Conservation (phyloP, 2,797 vertebrate species). For the Neosilurus mollespiculum region DNA sequence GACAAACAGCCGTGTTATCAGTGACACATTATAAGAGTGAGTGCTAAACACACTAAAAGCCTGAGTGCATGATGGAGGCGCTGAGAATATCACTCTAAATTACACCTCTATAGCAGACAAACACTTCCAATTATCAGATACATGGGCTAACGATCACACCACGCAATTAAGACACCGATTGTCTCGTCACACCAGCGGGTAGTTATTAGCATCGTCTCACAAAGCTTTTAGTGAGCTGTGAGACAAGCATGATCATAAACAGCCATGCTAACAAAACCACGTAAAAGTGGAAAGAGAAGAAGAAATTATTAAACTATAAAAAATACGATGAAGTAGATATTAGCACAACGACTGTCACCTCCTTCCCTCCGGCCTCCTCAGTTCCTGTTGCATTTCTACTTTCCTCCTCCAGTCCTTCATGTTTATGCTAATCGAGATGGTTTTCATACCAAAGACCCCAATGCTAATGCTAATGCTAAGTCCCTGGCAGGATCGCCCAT, state of each 20-base stretch:
- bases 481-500: slow-evolving; percentile 23
- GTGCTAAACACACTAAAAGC: neutral
- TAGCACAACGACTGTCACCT: neutral
- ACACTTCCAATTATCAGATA: slow-evolving; percentile 58
- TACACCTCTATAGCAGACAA: slow-evolving; percentile 57
- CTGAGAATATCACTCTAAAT: slow-evolving; percentile 58
- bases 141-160: slow-evolving; percentile 63
- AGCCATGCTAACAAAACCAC: slow-evolving; percentile 1
- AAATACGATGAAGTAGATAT: neutral
- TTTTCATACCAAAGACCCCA: slow-evolving; percentile 39
- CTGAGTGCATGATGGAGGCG: slow-evolving; percentile 30
- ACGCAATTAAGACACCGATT: slow-evolving; percentile 64
- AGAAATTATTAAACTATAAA: neutral
- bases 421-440: slow-evolving; percentile 41
- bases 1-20: neutral
- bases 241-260: neutral
- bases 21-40: neutral
- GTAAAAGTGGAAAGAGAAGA: neutral
- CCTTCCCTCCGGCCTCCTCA: neutral
- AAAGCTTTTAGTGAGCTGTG: slow-evolving; percentile 56
- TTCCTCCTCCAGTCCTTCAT: neutral
- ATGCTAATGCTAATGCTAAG: slow-evolving; percentile 37
- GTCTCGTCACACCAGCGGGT: slow-evolving; percentile 59
- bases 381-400: neutral
- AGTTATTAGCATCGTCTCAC: slow-evolving; percentile 40